phyloP scores from a whole-genome alignment of 2,888 invertebrate genomes.

The Drosophila phalerata region DNA sequence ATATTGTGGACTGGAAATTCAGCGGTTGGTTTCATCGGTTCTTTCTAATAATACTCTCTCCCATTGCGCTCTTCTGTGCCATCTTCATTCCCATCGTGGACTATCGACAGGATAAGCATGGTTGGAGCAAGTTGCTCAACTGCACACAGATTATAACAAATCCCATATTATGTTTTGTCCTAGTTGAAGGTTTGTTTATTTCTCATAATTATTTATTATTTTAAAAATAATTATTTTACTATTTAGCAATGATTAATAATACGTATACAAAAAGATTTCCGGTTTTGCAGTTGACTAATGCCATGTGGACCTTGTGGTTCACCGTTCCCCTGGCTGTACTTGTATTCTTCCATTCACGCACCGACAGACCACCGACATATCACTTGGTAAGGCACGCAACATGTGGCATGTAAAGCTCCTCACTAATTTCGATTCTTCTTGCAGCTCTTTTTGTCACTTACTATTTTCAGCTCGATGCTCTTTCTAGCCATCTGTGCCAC shows the following conservation, averaged over 20 bases:
- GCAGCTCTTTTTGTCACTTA: slow-evolving; percentile 41
- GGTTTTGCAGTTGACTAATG: neutral
- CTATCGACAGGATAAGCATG: slow-evolving; percentile 68
- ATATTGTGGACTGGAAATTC: slow-evolving; percentile 44
- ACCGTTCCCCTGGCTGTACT: slow-evolving; percentile 49
- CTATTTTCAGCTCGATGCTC: slow-evolving; percentile 35
- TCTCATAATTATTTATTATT: too few species aligned
- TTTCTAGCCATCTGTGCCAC: slow-evolving; percentile 31
- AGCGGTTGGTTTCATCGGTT: slow-evolving; percentile 25
- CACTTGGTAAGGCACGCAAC: slow-evolving; percentile 43
- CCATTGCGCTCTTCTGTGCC: slow-evolving; percentile 46
- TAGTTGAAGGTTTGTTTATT: slow-evolving; percentile 2
- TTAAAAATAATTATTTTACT: neutral
- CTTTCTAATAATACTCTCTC: slow-evolving; percentile 42
- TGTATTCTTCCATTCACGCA: slow-evolving; percentile 45
- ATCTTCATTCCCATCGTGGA: slow-evolving; percentile 72
- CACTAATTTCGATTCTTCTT: neutral
- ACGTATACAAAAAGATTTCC: slow-evolving; percentile 24
- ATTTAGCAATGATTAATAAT: slow-evolving; percentile 31
- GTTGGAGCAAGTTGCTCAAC: slow-evolving; percentile 81
- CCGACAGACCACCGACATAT: slow-evolving; percentile 52
- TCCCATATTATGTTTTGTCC: slow-evolving; percentile 50
- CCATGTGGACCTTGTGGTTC: slow-evolving; percentile 32
- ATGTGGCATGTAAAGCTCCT: neutral
- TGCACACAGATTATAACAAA: slow-evolving; percentile 65